Percentiles rank a stretch among this genome's conserved stretches.
Conservation (phyloP, 2,888 invertebrate genomes). For the Steinernema hermaphroditum region DNA sequence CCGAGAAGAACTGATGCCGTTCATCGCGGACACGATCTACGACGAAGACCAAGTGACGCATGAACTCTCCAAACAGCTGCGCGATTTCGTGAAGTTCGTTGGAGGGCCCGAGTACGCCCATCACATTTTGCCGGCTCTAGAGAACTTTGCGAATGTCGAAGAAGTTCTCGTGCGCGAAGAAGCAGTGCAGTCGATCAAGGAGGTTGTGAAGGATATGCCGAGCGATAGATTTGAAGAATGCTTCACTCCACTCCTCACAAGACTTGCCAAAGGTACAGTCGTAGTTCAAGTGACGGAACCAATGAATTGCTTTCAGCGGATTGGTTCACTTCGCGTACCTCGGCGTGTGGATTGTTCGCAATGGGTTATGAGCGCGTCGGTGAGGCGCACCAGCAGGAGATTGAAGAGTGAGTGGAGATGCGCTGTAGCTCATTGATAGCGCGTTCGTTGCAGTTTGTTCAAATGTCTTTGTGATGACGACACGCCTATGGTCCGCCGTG, state of each 20-base stretch:
- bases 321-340: constrained; percentile 92
- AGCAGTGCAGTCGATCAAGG: constrained; percentile 88
- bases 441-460: constrained; percentile 17
- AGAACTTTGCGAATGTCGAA: constrained; percentile 75
- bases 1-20: constrained; percentile 89
- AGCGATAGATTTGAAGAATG: constrained; percentile 88
- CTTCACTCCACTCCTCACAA: constrained; percentile 91
- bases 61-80: constrained; percentile 95
- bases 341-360: constrained; percentile 87
- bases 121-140: constrained; percentile 82
- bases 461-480: constrained; percentile 19
- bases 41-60: constrained; percentile 98
- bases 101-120: constrained; percentile 95
- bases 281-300: no score
- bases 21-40: constrained; percentile 89
- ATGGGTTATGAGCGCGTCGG: constrained; percentile 77
- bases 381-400: constrained; percentile 72
- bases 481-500: constrained; percentile 38
- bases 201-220: constrained; percentile 88
- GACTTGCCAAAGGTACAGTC: constrained; percentile 72
- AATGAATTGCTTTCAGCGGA: constrained; percentile 74
- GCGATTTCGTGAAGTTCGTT: constrained; percentile 89
- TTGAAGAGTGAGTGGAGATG: constrained; percentile 68
- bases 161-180: constrained; percentile 99
- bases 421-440: neutral